Evolutionary conservation across 2,888 invertebrate genomes (phyloP), one percentile per base, ranked within the genome.

Genomic region (Cephus pulcher): DNA sequence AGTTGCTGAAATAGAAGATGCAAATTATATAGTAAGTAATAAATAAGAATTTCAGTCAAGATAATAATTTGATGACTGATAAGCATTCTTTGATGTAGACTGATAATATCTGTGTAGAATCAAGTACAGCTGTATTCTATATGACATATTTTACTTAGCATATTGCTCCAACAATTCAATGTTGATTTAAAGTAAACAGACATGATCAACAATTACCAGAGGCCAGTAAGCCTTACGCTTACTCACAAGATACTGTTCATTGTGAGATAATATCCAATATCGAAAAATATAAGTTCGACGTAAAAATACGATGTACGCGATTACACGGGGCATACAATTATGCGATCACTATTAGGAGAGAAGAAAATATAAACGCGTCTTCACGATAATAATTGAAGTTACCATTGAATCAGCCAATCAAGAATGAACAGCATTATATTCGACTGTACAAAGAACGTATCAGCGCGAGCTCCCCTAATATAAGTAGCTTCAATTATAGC

Each of bases 1-100:
- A 76, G 79, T 84, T 82, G 82, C 89, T 89, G 82, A 78, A 84
- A 84, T 79, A 74, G 32, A 34, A 69, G 32, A 56, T 56, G 23
- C 56, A 56, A 56, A 23, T 23, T 56, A 56, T 37, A 4, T 56
- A 9, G 23, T 56, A 23, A 56, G 2, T 23, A 23, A 56, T 56
- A 9, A 23, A 56, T 56, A 56, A 56, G 56, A 56, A 56, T 56
- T 56, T 23, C 56, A 56, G 23, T 4, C 56, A 15, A 56, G 56
- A 56, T 56, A 56, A 56, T 56, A 23, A 23, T 23, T 23, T 56
- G 56, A 56, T 56, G 40, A 23, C 56, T 56, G 23, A 56, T 56
- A 56, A 56, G 56, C 9, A 56, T 56, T 40, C 15, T 12, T 40
- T 4, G 4, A 40, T 15, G 0, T 15, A 40, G 40, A 40, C 12